Base-by-base conservation (phyloP, 1,140 invertebrate species). In the Nebria ingens region DNA sequence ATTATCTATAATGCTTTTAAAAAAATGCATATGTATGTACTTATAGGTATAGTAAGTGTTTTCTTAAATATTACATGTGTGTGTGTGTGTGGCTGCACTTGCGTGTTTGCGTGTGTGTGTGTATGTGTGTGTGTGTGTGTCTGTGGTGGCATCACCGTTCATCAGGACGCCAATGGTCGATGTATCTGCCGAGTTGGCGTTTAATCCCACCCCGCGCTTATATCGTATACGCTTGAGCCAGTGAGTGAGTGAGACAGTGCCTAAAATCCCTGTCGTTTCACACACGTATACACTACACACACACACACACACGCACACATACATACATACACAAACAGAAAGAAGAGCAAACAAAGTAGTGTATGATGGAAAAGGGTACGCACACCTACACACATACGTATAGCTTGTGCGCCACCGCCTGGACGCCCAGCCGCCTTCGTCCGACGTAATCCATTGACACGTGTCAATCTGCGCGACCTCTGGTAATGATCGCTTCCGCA, bases 221-320 rank as follows among this genome's bases (percentile, higher is more conserved):
- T n/a, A n/a, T n/a, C n/a, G n/a, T n/a, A n/a, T 34, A 6, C 25
- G 6, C 25, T 34, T 34, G 25, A 34, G 6, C 25, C 25, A n/a
- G 25, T n/a, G 25, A 34, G 25, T 9, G 25, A n/a, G 25, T 34
- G 25, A 34, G n/a, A n/a, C n/a, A n/a, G n/a, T n/a, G n/a, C n/a
- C n/a, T n/a, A n/a, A n/a, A 34, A 34, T 34, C 25, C 25, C 25
- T 49, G 13, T 49, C 19, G 42, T 49, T 15, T 17, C 13, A 15
- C 17, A 49, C 42, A 49, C 17, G 17, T 17, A 49, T 17, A 49
- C 42, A 49, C 42, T n/a, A n/a, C n/a, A 49, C 42, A 49, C 17
- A 49, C 42, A 49, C 42, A 49, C 42, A 49, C 42, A 49, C 17
- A 49, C 17, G 17, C 42, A 49, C 17, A 49, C 42, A 15, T 49